Base-by-base conservation (phyloP, 2,797 vertebrate genomes). In the Lepilemur septentrionalis region DNA sequence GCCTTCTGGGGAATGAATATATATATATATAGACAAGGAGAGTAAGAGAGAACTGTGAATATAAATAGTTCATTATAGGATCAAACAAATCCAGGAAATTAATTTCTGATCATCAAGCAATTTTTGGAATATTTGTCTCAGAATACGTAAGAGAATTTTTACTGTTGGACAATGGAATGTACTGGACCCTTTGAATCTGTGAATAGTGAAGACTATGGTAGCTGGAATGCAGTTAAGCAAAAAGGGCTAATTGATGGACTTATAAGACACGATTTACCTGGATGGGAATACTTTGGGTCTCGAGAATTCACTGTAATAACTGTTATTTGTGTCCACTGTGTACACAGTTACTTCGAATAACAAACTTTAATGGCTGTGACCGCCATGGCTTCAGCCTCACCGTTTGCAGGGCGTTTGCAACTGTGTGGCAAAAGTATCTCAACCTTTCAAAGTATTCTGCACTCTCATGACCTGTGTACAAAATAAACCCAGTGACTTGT, bases 401-500 rank as follows among this genome's bases (percentile, higher is more conserved):
- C 28, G n/a, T 83, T 76, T 87, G 85, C n/a, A 46, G 10, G 95
- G 14, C 10, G 61, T 73, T 93, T 95, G 41, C 83, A 76, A 79
- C 8, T 69, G 11, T 93, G 32, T 83, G 72, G 32, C 52, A 69
- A 93, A 89, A 7, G 4, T 67, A 50, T 57, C 57, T 83, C 46
- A 67, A 43, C 35, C 92, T 82, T 94, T 52, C 12, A 55, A 91
- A 78, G 85, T 94, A 38, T 89, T 94, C 41, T 92, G 17, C 94
- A 48, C 4, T 38, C 81, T 81, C 23, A 92, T 90, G 93, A 94
- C 86, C 63, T 73, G 73, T 97, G 85, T 95, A 38, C 80, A 92
- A 95, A 97, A 82, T 85, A 93, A 97, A 94, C 89, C 70, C 82
- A 93, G 72, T 97, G 95, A 94, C 61, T 95, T 83, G 38, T 73